Conservation (phyloP, 1,140 invertebrate species). For the Stratiolaelaps scimitus region DNA sequence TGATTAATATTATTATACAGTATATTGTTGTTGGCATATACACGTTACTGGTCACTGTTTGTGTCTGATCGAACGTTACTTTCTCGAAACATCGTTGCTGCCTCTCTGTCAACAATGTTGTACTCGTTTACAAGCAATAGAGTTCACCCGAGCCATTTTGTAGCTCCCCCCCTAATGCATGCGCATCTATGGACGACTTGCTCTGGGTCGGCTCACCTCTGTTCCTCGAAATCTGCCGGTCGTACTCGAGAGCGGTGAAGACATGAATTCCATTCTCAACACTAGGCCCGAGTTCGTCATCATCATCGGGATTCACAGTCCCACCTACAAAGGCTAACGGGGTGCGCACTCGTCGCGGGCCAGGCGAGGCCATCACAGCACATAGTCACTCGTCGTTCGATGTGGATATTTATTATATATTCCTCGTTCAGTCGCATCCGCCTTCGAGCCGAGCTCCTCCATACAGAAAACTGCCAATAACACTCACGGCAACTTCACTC, state of each 20-base stretch:
- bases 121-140: background rate
- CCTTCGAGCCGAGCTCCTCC: too few species aligned
- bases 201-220: constrained; percentile 32
- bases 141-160: background rate
- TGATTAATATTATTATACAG: too few species aligned
- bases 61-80: background rate
- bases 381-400: background rate
- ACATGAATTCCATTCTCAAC: constrained; percentile 32
- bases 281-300: constrained; percentile 22
- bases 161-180: background rate
- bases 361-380: constrained; percentile 26
- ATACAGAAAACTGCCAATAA: too few species aligned
- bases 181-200: background rate
- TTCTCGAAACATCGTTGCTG: background rate
- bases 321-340: constrained; percentile 9
- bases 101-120: background rate
- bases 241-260: constrained; percentile 33
- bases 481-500: too few species aligned
- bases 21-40: too few species aligned
- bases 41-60: background rate
- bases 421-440: too few species aligned
- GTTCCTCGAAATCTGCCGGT: constrained; percentile 33
- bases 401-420: too few species aligned
- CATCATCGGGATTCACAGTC: background rate
- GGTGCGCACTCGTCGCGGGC: constrained; percentile 5